These are phyloP conservation scores for Petrosia ficiformis DNA, from an alignment of 37 sponge, comb jelly and placozoan genomes.

Conservation along the genomic window DNA sequence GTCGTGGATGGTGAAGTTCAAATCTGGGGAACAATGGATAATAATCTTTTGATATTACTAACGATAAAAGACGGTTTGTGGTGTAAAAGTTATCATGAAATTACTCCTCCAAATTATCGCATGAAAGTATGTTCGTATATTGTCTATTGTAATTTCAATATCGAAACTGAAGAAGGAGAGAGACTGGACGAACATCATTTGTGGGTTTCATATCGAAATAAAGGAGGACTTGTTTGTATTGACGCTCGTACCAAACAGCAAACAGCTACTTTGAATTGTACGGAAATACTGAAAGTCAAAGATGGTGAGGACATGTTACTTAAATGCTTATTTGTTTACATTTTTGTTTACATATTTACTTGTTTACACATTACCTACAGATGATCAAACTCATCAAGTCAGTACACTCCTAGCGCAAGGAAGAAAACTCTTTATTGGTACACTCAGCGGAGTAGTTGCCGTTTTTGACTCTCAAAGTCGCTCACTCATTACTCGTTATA, in stretches of 20 bases:
- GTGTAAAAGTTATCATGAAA: conserved; percentile 8
- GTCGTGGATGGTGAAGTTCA: conserved; percentile 27
- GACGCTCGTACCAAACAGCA: conserved; percentile 54
- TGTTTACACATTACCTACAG: not conserved
- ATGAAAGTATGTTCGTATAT: conserved; percentile 42
- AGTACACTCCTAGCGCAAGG: conserved; percentile 27
- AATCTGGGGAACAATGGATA: conserved; percentile 73
- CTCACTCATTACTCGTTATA: not conserved
- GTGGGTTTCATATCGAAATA: conserved; percentile 58
- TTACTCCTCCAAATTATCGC: conserved; percentile 8
- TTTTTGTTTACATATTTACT: not conserved
- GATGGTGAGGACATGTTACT: conserved; percentile 6
- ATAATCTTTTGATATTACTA: conserved; percentile 37
- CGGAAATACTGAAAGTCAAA: conserved; percentile 13
- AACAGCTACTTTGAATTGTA: conserved; percentile 23
- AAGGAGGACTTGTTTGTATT: conserved; percentile 44
- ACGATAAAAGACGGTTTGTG: not conserved
- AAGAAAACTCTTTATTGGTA: conserved; percentile 37
- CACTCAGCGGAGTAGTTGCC: conserved; percentile 31
- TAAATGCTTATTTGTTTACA: not conserved
- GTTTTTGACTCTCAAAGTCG: conserved; percentile 33
- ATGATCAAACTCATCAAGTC: conserved; percentile 12
- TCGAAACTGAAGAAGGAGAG: conserved; percentile 7
- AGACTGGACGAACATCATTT: conserved; percentile 1
- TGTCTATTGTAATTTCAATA: conserved; percentile 30